Base-by-base conservation (phyloP, 2,113 vertebrate genomes). In the Sterna hirundo region DNA sequence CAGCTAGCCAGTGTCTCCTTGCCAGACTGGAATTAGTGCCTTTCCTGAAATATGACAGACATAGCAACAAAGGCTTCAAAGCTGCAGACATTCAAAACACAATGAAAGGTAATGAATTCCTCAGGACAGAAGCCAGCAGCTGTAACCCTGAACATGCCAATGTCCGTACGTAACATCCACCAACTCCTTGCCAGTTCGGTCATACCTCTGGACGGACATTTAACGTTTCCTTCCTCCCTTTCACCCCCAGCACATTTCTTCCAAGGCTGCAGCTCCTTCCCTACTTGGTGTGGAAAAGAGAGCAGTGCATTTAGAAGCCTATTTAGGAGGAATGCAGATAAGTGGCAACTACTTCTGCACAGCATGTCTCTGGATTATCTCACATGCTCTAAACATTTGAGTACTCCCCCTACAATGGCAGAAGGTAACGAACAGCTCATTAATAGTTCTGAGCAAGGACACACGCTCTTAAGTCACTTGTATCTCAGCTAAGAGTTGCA, bases 261-360 rank as follows among this genome's bases (percentile, higher is more conserved):
- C 79, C 51, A 81, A 77, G 84, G 85, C 82, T 79, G 65, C 51
- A 88, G 78, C 69, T 78, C 95, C 86, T 96, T 94, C 97, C 96
- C 94, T 97, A 97, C 95, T 96, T 96, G 97, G 96, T 93, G 94
- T 92, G 96, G 94, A 97, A 97, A 97, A 92, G 75, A 80, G 83
- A 80, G 54, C 79, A 47, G 46, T 18, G 21, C 6, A 9, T 75
- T 92, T 47, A 93, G 93, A 93, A 86, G 78, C 91, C 95, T 88
- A 40, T 95, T 97, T 94, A 83, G 93, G 80, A 96, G 93, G 95
- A 97, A 97, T 92, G 93, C 72, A 97, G 97, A 97, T 96, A 97
- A 96, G 94, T 85, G 81, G 93, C 85, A 94, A 88, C 82, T 83
- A 92, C 91, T 97, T 89, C 89, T 95, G 82, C 34, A 40, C 85